Percentiles rank a stretch among this genome's conserved stretches.
Evolutionary conservation across 2,888 invertebrate genomes (phyloP).

Genomic region (Ryuthela nishihirai): DNA sequence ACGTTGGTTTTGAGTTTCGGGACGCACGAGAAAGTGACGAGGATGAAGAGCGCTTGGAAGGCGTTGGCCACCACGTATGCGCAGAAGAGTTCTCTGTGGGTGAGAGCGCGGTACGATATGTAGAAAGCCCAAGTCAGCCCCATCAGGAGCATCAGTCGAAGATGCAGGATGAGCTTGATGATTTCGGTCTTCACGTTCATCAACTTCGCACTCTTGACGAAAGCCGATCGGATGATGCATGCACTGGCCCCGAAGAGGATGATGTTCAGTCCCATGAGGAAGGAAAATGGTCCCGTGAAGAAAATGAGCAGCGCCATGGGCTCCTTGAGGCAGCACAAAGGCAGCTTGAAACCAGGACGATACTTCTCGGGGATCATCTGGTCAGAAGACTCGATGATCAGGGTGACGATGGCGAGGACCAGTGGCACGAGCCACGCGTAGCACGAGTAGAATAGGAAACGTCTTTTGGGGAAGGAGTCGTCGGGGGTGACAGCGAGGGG

Average conservation of each 20-base stretch:
- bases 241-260: constrained; percentile 51
- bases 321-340: constrained; percentile 56
- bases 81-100: constrained; percentile 51
- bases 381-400: constrained; percentile 49
- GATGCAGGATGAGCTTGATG: constrained; percentile 46
- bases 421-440: constrained; percentile 52
- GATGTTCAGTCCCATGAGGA: constrained; percentile 52
- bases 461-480: constrained; percentile 49
- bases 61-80: constrained; percentile 54
- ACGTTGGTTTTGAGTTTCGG: no score
- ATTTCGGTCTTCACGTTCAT: background rate
- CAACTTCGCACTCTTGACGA: constrained; percentile 33
- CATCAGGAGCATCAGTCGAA: constrained; percentile 54
- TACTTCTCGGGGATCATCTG: constrained; percentile 41
- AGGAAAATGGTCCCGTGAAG: constrained; percentile 54
- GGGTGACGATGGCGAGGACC: constrained; percentile 52
- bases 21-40: constrained; percentile 54
- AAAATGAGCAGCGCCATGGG: constrained; percentile 54
- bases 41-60: constrained; percentile 55
- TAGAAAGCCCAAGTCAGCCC: constrained; percentile 55
- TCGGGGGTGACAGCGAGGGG: constrained; percentile 53
- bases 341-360: constrained; percentile 53
- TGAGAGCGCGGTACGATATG: constrained; percentile 52
- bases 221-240: constrained; percentile 52
- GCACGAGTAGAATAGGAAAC: constrained; percentile 52